Conservation (phyloP, 2,888 invertebrate species). For the Nomada fucata region DNA sequence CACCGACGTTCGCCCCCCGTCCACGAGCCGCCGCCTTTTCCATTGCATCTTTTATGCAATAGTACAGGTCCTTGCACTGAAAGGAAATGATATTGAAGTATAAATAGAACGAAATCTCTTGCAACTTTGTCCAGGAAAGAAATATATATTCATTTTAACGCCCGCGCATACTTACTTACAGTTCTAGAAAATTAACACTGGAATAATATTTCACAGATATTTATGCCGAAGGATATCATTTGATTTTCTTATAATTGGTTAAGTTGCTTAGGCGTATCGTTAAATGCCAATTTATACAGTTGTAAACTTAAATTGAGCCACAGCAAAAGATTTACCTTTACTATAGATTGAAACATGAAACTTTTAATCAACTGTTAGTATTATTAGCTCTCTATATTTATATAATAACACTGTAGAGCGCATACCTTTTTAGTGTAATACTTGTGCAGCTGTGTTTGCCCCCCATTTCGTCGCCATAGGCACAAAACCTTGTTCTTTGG, state of each 20-base stretch:
- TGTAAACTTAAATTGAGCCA: too few species aligned
- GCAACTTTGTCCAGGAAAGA: too few species aligned
- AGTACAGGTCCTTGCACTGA: slow-evolving; percentile 98
- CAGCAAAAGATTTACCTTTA: too few species aligned
- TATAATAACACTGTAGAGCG: neutral
- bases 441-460: slow-evolving; percentile 97
- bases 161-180: too few species aligned
- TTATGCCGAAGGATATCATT: too few species aligned
- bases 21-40: slow-evolving; percentile 91
- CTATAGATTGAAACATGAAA: too few species aligned
- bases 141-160: too few species aligned
- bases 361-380: neutral
- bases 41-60: slow-evolving; percentile 99
- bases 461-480: slow-evolving; percentile 97
- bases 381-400: neutral
- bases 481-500: slow-evolving; percentile 99
- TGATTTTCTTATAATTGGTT: neutral
- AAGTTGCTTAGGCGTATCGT: too few species aligned
- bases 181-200: too few species aligned
- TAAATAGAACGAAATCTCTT: too few species aligned
- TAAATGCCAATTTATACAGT: too few species aligned
- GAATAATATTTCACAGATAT: too few species aligned
- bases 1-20: slow-evolving; percentile 90
- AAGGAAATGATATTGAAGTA: neutral
- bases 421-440: slow-evolving; percentile 98